Conservation (phyloP, 2,797 vertebrate genomes). For the Galagoides demidoff region DNA sequence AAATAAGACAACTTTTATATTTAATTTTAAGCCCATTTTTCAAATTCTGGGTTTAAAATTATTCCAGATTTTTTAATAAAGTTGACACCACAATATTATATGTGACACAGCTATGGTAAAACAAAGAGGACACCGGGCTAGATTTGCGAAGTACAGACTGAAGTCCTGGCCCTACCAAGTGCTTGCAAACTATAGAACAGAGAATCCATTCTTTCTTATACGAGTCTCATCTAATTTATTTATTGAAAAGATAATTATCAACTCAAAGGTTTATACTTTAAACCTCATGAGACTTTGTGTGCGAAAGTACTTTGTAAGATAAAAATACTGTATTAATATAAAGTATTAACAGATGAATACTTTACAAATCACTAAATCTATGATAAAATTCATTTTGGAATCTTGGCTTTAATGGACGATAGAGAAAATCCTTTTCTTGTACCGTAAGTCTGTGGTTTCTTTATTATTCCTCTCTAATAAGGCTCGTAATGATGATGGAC, state of each 20-base stretch:
- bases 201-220: not conserved
- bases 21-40: not conserved
- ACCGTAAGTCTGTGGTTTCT: not conserved
- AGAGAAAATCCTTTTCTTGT: not conserved
- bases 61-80: not conserved
- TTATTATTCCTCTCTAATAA: not conserved
- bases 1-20: not conserved
- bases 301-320: conserved; percentile 8
- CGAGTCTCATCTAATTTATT: not conserved
- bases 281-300: not conserved
- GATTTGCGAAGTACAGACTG: not conserved
- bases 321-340: not conserved
- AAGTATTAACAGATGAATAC: not conserved
- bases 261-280: not conserved
- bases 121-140: not conserved
- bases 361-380: not conserved
- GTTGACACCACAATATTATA: not conserved
- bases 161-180: not conserved
- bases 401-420: not conserved
- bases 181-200: not conserved
- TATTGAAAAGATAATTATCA: not conserved
- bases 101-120: not conserved
- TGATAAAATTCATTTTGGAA: not conserved
- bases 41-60: conserved; percentile 7
- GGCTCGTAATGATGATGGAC: not conserved